Base-by-base conservation (phyloP, 2,113 vertebrate species). In the Taurulus bubalis region DNA sequence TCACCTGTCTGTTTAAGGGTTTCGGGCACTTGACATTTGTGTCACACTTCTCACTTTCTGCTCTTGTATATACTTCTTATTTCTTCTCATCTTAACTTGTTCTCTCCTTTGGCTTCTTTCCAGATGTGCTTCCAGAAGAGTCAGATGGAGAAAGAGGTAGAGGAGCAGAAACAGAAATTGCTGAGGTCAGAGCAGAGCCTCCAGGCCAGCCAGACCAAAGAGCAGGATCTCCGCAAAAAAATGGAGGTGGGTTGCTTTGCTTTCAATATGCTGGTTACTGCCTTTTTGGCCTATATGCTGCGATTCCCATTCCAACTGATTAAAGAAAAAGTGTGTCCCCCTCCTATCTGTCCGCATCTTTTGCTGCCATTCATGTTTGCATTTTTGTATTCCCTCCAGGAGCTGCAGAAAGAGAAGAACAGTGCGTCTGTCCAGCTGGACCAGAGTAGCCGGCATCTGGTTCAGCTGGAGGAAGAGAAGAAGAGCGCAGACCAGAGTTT, bases 391-490 rank as follows among this genome's bases (percentile, higher is more conserved):
- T 36, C 14, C 18, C 7, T 69, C 53, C 85, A 99, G 97, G 96
- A 96, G 89, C 60, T 94, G 38, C 96, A 96, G 77, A 94, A 90
- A 82, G 95, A 97, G 66, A 96, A 96, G 83, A 94, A 90, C 45
- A 73, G 90, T 42, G 72, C 94, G 7, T 80, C 83, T 26, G 91
- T 89, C 63, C 95, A 97, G 60, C 87, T 95, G 78, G 93, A 97
- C 81, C 95, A 97, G 82, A 96, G 93, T 75, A 77, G 30, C 28
- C 93, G 86, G 84, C 93, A 94, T 59, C 82, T 94, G 62, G 88
- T 76, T 89, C 94, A 94, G 56, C 88, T 98, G 75, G 95, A 97
- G 86, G 96, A 96, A 11, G 96, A 99, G 70, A 93, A 96, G 42
- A 94, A 87, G 85, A 91, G 20, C 1, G 71, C 77, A 26, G 95